Evolutionary conservation across 1,140 invertebrate genomes (phyloP).

Genomic region (Tetramorium alpestre): DNA sequence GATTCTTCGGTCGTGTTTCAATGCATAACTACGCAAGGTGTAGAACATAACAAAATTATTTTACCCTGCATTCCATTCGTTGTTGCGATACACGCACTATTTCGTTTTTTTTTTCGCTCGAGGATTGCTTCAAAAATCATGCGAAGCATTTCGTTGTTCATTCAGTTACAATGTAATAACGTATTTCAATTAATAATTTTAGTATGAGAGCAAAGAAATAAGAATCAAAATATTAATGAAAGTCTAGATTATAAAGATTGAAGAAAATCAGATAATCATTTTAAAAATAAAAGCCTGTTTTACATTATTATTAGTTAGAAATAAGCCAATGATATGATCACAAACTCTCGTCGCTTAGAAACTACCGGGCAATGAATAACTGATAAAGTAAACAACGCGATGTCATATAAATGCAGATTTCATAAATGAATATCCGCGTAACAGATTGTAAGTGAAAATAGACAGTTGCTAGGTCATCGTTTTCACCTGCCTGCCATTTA

Average conservation of each 20-base stretch:
- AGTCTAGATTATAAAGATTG: not conserved
- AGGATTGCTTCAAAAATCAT: not conserved
- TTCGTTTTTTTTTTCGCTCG: not conserved
- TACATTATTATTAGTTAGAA: slow-evolving; percentile 7
- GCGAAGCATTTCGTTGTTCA: not conserved
- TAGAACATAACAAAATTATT: slow-evolving; percentile 24
- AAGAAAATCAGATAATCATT: not conserved
- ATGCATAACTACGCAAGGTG: slow-evolving; percentile 19
- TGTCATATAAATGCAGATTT: slow-evolving; percentile 32
- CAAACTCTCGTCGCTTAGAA: not conserved
- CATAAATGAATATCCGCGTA: slow-evolving; percentile 8
- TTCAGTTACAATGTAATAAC: not conserved
- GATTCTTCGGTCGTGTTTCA: slow-evolving; percentile 22
- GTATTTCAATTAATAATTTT: not conserved
- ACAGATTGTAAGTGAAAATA: slow-evolving; percentile 29
- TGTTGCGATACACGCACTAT: not conserved
- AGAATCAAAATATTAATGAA: slow-evolving; percentile 6
- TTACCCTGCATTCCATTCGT: not conserved
- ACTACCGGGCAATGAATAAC: slow-evolving; percentile 35
- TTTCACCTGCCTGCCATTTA: slow-evolving; percentile 35
- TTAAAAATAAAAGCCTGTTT: not conserved
- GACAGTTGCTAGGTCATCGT: slow-evolving; percentile 7
- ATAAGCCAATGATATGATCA: not conserved
- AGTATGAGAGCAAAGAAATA: not conserved
- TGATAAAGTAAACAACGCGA: slow-evolving; percentile 8